Evolutionary conservation across 2,888 invertebrate species (phyloP), one percentile per base, ranked within the genome.

Genomic region (Drosophila hawaiiensis): DNA sequence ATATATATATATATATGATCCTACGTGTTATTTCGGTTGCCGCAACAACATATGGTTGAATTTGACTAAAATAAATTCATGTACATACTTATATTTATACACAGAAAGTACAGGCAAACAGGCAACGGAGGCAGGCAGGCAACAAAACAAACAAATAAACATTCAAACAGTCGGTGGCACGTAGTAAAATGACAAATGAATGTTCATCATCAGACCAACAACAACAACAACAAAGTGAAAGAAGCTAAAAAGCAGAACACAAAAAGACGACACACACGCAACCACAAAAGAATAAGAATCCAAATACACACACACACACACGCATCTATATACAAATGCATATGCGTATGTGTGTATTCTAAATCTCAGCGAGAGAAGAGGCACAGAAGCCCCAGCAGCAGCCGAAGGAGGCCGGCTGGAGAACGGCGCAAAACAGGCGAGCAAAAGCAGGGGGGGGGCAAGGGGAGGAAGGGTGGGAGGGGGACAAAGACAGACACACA

Each of bases 181-280:
- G 85, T 86, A 86, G 89, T 86, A 89, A 86, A 89, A 86, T 86
- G 85, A 86, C 85, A 86, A 86, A 86, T 86, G 89, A 89, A 86
- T 89, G 89, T 88, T 87, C 85, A 86, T 87, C 89, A 82, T 60
- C 33, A 28, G 35, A 28, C 49, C 73, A 67, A 68, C 60, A 43
- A 22, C 68, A 73, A 52, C 63, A 68, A 41, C 73, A 73, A 49
- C 66, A 68, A 37, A 72, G 74, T 79, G 63, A 74, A 68, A 72
- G 69, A 75, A 68, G 68, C 63, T 73, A 70, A 73, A 72, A 69
- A 76, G 78, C 73, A 74, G 69, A 68, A 68, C 68, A 71, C 66
- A 76, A 74, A 62, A 61, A 80, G 68, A 76, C 28, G 29, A 39
- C 58, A 29, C 58, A 58, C 76, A 80, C 89, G 87, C 84, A 85